These are phyloP conservation scores for Punctoribates punctum DNA, from an alignment of 2,888 invertebrate species.

Conservation along the genomic window DNA sequence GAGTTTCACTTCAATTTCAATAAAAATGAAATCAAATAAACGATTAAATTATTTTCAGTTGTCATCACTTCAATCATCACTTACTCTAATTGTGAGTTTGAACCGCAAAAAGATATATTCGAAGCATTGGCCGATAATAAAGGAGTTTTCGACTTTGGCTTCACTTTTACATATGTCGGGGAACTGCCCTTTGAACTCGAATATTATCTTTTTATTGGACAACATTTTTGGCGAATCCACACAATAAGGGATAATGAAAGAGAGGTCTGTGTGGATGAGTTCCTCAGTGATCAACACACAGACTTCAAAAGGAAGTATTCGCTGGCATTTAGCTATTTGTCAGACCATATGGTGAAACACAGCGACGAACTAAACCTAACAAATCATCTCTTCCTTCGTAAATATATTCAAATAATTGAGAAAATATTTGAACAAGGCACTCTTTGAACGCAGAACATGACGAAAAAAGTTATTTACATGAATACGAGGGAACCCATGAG, in stretches of 20 bases:
- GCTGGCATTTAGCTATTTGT: slow-evolving; percentile 5
- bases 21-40: too few species aligned
- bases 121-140: background rate
- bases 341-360: slow-evolving; percentile 9
- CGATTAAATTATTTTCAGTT: too few species aligned
- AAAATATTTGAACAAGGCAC: too few species aligned
- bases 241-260: background rate
- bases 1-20: too few species aligned
- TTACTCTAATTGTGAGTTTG: too few species aligned
- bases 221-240: background rate
- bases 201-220: slow-evolving; percentile 7
- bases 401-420: background rate
- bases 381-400: slow-evolving; percentile 19
- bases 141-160: background rate
- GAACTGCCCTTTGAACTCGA: background rate
- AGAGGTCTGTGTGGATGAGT: slow-evolving; percentile 5
- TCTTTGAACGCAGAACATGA: background rate
- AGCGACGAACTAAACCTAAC: background rate
- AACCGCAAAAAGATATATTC: too few species aligned
- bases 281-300: background rate
- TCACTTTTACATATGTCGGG: background rate
- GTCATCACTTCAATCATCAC: too few species aligned
- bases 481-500: background rate
- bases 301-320: background rate
- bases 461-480: background rate